These are phyloP conservation scores for Aphelocoma californica DNA, from an alignment of 2,797 vertebrate genomes.

Conservation along the genomic window DNA sequence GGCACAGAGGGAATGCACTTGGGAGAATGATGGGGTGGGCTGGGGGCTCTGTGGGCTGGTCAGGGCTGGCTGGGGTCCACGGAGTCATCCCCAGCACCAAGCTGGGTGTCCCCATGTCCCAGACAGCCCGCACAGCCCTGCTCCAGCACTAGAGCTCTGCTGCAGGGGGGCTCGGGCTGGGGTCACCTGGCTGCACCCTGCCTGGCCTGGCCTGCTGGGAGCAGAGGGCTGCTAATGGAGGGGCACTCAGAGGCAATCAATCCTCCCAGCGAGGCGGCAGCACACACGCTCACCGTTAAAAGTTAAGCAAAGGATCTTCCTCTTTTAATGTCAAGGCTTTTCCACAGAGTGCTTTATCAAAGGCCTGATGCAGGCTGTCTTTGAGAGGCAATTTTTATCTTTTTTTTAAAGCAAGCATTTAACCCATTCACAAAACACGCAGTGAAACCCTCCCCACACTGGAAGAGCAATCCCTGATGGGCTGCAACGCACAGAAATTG, in stretches of 20 bases:
- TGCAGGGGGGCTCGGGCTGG: neutral
- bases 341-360: constrained; percentile 17
- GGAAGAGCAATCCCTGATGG: neutral
- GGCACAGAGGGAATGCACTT: fast-evolving
- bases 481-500: neutral
- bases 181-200: neutral
- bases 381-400: neutral
- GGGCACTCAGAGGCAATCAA: neutral
- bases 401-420: neutral
- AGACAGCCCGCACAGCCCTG: fast-evolving
- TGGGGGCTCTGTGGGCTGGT: fast-evolving
- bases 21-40: fast-evolving
- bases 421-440: neutral
- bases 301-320: constrained; percentile 47
- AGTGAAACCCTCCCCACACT: neutral
- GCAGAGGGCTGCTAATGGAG: neutral
- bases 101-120: neutral
- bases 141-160: fast-evolving
- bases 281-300: neutral
- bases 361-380: constrained; percentile 34
- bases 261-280: neutral
- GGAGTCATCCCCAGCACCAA: neutral
- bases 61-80: neutral
- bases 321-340: constrained; percentile 57
- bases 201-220: neutral